Base-by-base conservation (phyloP, 2,888 invertebrate species). In the Loripinus fragilis region DNA sequence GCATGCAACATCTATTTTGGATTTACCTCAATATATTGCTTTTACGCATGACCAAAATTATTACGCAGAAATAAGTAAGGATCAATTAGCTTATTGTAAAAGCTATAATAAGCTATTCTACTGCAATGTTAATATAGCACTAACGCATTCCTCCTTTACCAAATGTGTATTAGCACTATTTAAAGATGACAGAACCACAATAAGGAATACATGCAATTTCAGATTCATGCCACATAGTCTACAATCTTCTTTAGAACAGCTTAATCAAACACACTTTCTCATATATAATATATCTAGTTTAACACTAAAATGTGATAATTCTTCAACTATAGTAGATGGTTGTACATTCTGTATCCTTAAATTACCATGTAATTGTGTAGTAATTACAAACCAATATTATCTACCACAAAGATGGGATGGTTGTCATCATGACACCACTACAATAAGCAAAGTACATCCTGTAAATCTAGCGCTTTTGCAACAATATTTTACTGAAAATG, bases 221-320 rank as follows among this genome's bases (percentile, higher is more conserved):
- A n/a, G 60, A 2, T 66, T 74, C 48, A 20, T 73, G 20, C 65
- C 65, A 30, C 12, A 73, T 48, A 30, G 10, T 12, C 20, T 73
- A 7, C 5, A 0, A 8, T 35, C 73, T 12, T 23, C 48, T n/a
- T 2, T 71, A 10, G 38, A n/a, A 60, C 66, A 66, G 25, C 30
- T 74, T 7, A 68, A 67, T 38, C 23, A 67, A 20, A 68, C 74
- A 0, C 67, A 68, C 20, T 74, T 74, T 20, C 17, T 74, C 2
- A 33, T 74, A 10, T 74, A 28, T n/a, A 74, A 74, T 33, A 74
- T 65, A 15, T 50, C 67, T 7, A 3, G 2, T 1, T n/a, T 74
- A 68, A 50, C 33, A 12, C 35, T 74, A 5, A 2, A 67, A 8
- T 74, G 68, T 50, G 2, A 5, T 3, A 33, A 35, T 38, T 7